phyloP scores from a whole-genome alignment of 2,888 invertebrate species.

The Auanema freiburgensis region DNA sequence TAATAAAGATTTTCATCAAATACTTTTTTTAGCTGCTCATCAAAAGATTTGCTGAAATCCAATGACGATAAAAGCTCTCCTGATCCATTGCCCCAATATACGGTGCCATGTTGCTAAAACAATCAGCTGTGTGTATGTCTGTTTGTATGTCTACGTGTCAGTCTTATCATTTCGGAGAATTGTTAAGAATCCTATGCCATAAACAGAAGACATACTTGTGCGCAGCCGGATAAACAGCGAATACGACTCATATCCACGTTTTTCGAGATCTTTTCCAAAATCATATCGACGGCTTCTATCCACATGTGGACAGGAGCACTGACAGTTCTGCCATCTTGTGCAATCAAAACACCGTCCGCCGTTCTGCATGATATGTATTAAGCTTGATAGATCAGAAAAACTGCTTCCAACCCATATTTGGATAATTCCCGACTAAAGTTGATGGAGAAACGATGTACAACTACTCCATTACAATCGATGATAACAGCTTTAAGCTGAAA shows the following conservation, averaged over 20 bases:
- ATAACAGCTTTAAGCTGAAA: too few relatives aligned
- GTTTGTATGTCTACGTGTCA: neutral
- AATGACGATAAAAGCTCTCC: conserved; percentile 64
- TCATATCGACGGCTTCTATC: conserved; percentile 90
- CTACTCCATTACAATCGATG: too few relatives aligned
- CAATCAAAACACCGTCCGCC: conserved; percentile 24
- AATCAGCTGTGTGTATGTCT: neutral
- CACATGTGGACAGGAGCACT: conserved; percentile 82
- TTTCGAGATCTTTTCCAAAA: conserved; percentile 76
- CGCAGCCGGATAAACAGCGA: conserved; percentile 84
- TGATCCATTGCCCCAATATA: conserved; percentile 86
- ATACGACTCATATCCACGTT: conserved; percentile 80
- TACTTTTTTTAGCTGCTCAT: conserved; percentile 2
- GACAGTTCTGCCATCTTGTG: conserved; percentile 58
- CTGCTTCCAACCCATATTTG: too few relatives aligned
- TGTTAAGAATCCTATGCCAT: neutral
- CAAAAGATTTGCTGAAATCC: neutral
- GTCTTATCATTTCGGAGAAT: neutral
- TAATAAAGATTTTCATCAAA: neutral
- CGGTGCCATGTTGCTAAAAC: conserved; percentile 90
- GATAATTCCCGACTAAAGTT: too few relatives aligned
- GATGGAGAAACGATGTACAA: too few relatives aligned
- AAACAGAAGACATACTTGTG: conserved; percentile 74
- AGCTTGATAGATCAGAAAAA: too few relatives aligned
- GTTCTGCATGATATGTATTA: conserved; percentile 18